Conservation (phyloP, 2,113 vertebrate species). For the Myotis davidii region DNA sequence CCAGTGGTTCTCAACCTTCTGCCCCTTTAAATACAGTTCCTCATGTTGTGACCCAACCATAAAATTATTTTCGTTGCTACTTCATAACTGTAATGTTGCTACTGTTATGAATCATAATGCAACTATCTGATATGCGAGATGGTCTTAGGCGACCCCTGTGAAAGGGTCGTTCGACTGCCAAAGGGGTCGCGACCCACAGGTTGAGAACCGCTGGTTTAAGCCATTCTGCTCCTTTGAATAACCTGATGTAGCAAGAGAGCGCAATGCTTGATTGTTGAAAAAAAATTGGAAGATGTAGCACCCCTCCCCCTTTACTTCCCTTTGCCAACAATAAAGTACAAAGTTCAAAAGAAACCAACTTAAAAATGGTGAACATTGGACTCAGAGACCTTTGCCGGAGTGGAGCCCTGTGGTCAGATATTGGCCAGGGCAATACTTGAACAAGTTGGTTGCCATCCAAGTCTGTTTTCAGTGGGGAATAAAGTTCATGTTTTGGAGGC, state of each 20-base stretch:
- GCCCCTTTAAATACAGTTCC: too few species aligned
- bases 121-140: too few species aligned
- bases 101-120: too few species aligned
- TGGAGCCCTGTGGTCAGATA: conserved; percentile 53
- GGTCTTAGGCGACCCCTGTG: too few species aligned
- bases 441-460: conserved; percentile 72
- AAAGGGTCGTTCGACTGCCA: too few species aligned
- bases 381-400: conserved; percentile 36
- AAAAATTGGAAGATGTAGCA: conserved; percentile 18
- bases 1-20: not conserved
- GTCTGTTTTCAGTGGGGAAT: conserved; percentile 73
- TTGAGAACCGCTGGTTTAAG: not conserved
- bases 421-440: conserved; percentile 62
- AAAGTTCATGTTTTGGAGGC: conserved; percentile 78
- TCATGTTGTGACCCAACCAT: too few species aligned
- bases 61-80: too few species aligned
- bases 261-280: not conserved
- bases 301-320: conserved; percentile 36
- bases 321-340: conserved; percentile 66
- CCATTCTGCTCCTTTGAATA: conserved; percentile 15
- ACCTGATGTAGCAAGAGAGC: not conserved
- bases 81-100: too few species aligned
- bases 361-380: conserved; percentile 59
- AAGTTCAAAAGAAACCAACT: conserved; percentile 68
- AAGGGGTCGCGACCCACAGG: too few species aligned